These are phyloP conservation scores for Drosophila fungiperda DNA, from an alignment of 2,888 invertebrate genomes.

Conservation along the genomic window DNA sequence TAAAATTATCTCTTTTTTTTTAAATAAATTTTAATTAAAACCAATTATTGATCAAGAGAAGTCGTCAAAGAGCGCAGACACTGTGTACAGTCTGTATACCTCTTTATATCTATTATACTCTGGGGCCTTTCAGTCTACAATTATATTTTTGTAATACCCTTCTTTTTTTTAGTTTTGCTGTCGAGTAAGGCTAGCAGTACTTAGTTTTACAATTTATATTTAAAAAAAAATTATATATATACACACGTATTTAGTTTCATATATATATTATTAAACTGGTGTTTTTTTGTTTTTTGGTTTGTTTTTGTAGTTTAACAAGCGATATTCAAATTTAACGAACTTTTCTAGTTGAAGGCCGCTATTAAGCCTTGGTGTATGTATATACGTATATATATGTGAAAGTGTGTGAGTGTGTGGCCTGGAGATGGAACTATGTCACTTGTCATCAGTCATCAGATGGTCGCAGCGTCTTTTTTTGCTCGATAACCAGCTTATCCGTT, in stretches of 20 bases:
- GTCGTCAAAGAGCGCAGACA: neutral
- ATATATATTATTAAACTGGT: slow-evolving; percentile 50
- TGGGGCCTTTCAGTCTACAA: slow-evolving; percentile 14
- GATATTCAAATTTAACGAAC: slow-evolving; percentile 36
- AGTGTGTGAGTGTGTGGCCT: slow-evolving; percentile 1
- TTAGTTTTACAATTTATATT: slow-evolving; percentile 46
- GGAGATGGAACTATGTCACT: slow-evolving; percentile 12
- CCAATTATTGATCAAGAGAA: neutral
- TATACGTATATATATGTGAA: neutral
- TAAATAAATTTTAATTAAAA: neutral
- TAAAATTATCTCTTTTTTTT: neutral
- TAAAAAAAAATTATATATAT: slow-evolving; percentile 29
- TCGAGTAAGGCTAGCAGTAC: slow-evolving; percentile 43
- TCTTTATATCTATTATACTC: neutral
- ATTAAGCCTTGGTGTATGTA: slow-evolving; percentile 24
- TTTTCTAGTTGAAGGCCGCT: slow-evolving; percentile 36
- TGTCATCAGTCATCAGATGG: slow-evolving; percentile 70
- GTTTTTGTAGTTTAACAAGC: slow-evolving; percentile 14
- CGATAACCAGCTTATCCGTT: slow-evolving; percentile 90
- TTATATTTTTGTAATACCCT: neutral
- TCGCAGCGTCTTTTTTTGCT: slow-evolving; percentile 85
- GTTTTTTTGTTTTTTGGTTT: slow-evolving; percentile 14
- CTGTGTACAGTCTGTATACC: neutral
- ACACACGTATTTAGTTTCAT: slow-evolving; percentile 47
- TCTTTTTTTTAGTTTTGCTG: slow-evolving; percentile 13